Base-by-base conservation (phyloP, 2,797 vertebrate species). In the Ambastaia sidthimunki region DNA sequence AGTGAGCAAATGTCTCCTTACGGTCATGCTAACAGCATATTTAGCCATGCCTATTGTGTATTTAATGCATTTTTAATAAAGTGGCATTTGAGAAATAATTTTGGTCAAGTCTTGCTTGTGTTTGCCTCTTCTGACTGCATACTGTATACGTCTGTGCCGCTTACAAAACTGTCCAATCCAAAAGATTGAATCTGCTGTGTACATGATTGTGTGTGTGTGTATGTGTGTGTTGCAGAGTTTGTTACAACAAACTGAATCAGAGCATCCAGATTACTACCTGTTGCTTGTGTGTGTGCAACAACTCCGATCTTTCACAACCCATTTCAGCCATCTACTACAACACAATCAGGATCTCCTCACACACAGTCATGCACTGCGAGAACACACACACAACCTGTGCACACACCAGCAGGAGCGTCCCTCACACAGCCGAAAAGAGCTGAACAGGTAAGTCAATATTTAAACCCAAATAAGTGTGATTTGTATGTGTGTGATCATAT, bases 201-300 rank as follows among this genome's bases (percentile, higher is more conserved):
- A 37, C 34, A 37, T 37, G 0, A 7, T 2, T 4, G 31, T 2
- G 31, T 31, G 34, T 7, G 6, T 4, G 66, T 74, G 41, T 84
- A n/a, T 79, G 44, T 74, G 67, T 78, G 68, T 75, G 52, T 80
- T 76, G 60, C 81, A 98, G 98, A 95, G 94, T 1, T 90, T 99
- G 76, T 89, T 98, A 68, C 96, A 94, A 87, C 97, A 96, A 90
- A 99, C 98, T 0, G 96, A 95, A 23, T 94, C 96, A 12, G 96
- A 97, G 69, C 98, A 99, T 84, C 98, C 98, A 0, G 98, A 99
- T 89, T 98, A 98, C 87, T 98, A 97, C 86, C 92, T 99, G 84
- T 93, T 99, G 81, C 93, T 98, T 85, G 95, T 99, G 83, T 96
- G 96, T 66, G 95, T 98, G 85, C 97, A 98, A 89, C 96, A 97